Percentiles rank a stretch among this genome's conserved stretches.
Conservation (phyloP, 35 echinoderm and acorn worm genomes). For the Heliocidaris erythrogramma region DNA sequence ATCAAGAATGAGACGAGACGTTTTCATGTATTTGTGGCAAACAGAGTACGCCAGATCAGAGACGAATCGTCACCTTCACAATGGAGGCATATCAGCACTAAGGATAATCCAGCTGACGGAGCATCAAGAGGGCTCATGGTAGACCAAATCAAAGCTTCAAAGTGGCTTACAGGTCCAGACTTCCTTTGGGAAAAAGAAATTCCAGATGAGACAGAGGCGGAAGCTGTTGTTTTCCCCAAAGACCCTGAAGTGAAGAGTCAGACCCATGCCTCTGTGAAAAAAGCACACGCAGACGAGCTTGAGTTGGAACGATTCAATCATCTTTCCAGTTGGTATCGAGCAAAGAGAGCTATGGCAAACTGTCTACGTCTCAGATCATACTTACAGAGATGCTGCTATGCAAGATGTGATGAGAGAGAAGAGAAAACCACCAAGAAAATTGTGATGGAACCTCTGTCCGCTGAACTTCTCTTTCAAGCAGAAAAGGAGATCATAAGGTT, state of each 20-base stretch:
- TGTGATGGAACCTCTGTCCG: conserved; percentile 28
- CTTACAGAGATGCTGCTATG: background rate
- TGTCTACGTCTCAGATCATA: conserved; percentile 49
- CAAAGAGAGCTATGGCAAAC: conserved; percentile 52
- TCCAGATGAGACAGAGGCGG: background rate
- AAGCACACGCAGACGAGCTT: conserved; percentile 21
- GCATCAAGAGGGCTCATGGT: conserved; percentile 64
- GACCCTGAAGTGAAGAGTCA: conserved; percentile 25
- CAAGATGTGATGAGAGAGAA: background rate
- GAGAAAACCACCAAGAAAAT: background rate
- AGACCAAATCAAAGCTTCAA: conserved; percentile 51
- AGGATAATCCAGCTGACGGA: conserved; percentile 65
- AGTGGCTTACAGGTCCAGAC: conserved; percentile 71
- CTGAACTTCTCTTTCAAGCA: background rate
- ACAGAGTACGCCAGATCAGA: conserved; percentile 70
- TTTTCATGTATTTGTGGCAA: conserved; percentile 75
- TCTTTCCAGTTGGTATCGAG: conserved; percentile 52
- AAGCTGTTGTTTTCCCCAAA: background rate
- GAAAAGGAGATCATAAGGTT: conserved; percentile 42
- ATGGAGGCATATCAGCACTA: conserved; percentile 54
- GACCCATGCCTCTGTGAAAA: background rate
- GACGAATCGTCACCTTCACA: conserved; percentile 43
- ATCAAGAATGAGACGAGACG: conserved; percentile 54
- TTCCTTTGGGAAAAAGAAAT: conserved; percentile 62
- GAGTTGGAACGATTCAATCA: conserved; percentile 50